Conservation (phyloP, 35 echinoderm and acorn worm genomes). For the Amphiura filiformis region DNA sequence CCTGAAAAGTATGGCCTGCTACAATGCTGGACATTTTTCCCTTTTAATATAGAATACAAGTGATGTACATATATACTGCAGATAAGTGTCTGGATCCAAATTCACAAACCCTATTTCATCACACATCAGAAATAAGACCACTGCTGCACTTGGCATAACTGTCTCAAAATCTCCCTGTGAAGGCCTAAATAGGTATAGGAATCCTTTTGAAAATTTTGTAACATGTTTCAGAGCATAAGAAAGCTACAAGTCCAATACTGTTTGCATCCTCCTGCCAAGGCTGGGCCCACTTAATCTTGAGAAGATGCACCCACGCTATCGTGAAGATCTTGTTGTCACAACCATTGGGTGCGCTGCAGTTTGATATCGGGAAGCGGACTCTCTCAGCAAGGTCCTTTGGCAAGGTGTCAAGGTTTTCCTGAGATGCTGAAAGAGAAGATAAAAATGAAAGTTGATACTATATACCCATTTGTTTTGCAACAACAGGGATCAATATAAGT, state of each 20-base stretch:
- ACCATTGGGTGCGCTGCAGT: conserved; percentile 44
- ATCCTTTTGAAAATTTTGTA: conserved; percentile 44
- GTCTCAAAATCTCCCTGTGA: too few relatives aligned
- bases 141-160: too few relatives aligned
- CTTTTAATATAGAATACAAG: too few relatives aligned
- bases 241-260: conserved; percentile 30
- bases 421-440: background rate
- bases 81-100: too few relatives aligned
- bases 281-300: conserved; percentile 47
- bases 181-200: conserved; percentile 33
- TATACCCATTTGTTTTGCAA: too few relatives aligned
- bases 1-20: too few relatives aligned
- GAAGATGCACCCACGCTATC: conserved; percentile 29
- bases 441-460: background rate
- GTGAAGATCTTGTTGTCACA: conserved; percentile 55
- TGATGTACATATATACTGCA: too few relatives aligned
- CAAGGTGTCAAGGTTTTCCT: conserved; percentile 3
- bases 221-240: conserved; percentile 54
- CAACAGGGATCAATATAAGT: too few relatives aligned
- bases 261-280: background rate
- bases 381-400: conserved; percentile 35
- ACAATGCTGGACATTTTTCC: too few relatives aligned
- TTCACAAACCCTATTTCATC: too few relatives aligned
- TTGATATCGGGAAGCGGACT: conserved; percentile 18
- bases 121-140: too few relatives aligned